Base-by-base conservation (phyloP, 2,113 vertebrate genomes). In the Mustela nigripes region DNA sequence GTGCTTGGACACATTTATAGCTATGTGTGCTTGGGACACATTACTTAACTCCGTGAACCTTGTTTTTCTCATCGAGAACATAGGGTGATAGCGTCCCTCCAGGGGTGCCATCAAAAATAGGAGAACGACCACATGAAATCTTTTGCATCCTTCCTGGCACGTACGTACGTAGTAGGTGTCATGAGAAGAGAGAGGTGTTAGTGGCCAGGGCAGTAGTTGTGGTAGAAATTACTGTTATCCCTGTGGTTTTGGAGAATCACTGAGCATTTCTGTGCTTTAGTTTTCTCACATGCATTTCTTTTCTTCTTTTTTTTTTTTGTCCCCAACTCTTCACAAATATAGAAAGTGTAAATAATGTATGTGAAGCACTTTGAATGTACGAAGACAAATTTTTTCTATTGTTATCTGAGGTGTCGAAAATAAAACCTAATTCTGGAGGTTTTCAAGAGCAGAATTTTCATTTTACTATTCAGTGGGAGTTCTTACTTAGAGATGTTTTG, bases 301-400 rank as follows among this genome's bases (percentile, higher is more conserved):
- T 58, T 53, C 36, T 15, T 14, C 10, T 22, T 36, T 48, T 31
- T 71, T 69, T 53, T 53, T 21, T 11, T 45, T 14, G 4, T 11
- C 21, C 3, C 28, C 15, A 89, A 63, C 53, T 93, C 45, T 45
- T 73, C 45, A 62, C 7, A 42, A 69, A 74, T 84, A 7, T 78
- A 56, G 39, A 14, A 92, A 81, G 33, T 67, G 21, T 94, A 97
- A 97, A 96, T 96, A 93, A 97, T 96, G 84, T 56, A 88, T 94
- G 48, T 81, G 76, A 95, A 91, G 80, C 26, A 31, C 31, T 90
- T 81, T 92, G 22, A 92, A 50, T 71, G 11, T 58, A 78, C 24
- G 21, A 88, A 95, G 69, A 84, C 56, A 87, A 11, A 7, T 93
- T 91, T 96, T 88, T 58, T 31, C 39, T 78, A 58, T 91, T 95